Conservation (phyloP, 2,113 vertebrate genomes). For the Hyla sarda region DNA sequence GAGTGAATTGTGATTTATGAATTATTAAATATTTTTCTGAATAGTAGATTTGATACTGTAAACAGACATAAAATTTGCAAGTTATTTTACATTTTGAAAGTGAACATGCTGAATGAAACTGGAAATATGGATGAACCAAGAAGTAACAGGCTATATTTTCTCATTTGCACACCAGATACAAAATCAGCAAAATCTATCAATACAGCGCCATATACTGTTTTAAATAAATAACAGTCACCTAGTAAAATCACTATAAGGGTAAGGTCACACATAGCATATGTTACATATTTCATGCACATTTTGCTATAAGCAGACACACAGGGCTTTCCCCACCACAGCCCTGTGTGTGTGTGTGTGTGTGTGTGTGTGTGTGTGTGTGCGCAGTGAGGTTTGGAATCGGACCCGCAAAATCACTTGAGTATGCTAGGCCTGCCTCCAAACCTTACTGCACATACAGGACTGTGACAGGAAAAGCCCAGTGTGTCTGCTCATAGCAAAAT, state of each 20-base stretch:
- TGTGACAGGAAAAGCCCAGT: too few relatives aligned
- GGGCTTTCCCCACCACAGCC: too few relatives aligned
- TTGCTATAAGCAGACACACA: too few relatives aligned
- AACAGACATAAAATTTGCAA: constrained; percentile 43
- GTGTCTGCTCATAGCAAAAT: too few relatives aligned
- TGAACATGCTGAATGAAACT: not conserved
- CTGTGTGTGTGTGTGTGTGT: too few relatives aligned
- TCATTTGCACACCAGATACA: not conserved
- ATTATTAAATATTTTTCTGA: constrained; percentile 49
- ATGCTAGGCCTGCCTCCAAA: too few relatives aligned
- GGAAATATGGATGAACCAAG: not conserved
- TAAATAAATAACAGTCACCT: not conserved
- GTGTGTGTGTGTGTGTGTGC: too few relatives aligned
- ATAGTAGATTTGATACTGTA: constrained; percentile 44
- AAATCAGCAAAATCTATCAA: not conserved
- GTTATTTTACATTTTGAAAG: constrained; percentile 29
- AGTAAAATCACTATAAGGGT: not conserved
- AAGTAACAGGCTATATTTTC: not conserved
- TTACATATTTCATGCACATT: too few relatives aligned
- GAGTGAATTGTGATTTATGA: constrained; percentile 36
- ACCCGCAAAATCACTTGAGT: too few relatives aligned
- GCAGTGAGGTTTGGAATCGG: too few relatives aligned
- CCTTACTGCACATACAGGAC: too few relatives aligned
- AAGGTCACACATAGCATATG: too few relatives aligned
- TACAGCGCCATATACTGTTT: not conserved